Percentiles rank a stretch among this genome's conserved stretches.
phyloP scores from a whole-genome alignment of 2,888 invertebrate species.

The Drosophila helvetica region DNA sequence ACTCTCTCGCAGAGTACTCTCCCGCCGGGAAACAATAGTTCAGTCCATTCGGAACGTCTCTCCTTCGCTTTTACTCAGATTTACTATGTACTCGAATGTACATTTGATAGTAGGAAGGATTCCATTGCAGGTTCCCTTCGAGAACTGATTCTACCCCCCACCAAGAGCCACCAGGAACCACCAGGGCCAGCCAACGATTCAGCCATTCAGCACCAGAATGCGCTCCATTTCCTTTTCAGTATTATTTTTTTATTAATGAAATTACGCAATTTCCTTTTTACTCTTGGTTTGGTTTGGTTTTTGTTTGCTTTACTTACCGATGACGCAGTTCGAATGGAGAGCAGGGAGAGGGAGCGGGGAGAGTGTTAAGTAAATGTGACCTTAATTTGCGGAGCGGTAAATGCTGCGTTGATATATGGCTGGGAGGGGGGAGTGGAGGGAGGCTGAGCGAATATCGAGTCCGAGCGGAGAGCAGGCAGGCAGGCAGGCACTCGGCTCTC shows the following conservation, averaged over 20 bases:
- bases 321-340: conserved; percentile 16
- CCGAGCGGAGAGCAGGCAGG: too few relatives aligned
- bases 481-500: too few relatives aligned
- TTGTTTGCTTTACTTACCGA: conserved; percentile 40
- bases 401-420: conserved; percentile 69
- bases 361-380: conserved; percentile 62
- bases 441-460: background rate
- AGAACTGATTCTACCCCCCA: conserved; percentile 28
- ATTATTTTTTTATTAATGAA: conserved; percentile 68
- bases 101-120: conserved; percentile 7
- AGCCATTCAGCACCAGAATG: conserved; percentile 32
- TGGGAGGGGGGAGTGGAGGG: conserved; percentile 3
- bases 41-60: too few relatives aligned
- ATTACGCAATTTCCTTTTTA: conserved; percentile 60
- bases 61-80: conserved; percentile 5
- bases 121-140: conserved; percentile 12
- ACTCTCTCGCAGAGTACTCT: too few relatives aligned
- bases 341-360: background rate
- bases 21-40: background rate
- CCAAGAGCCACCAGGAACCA: conserved; percentile 21
- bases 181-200: background rate
- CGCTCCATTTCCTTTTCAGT: conserved; percentile 42
- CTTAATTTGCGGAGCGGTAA: conserved; percentile 64
- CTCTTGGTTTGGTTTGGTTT: conserved; percentile 37
- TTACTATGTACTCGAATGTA: conserved; percentile 16